These are phyloP conservation scores for Porites divaricata DNA, from an alignment of 92 coral and sea anemone genomes.

Conservation along the genomic window DNA sequence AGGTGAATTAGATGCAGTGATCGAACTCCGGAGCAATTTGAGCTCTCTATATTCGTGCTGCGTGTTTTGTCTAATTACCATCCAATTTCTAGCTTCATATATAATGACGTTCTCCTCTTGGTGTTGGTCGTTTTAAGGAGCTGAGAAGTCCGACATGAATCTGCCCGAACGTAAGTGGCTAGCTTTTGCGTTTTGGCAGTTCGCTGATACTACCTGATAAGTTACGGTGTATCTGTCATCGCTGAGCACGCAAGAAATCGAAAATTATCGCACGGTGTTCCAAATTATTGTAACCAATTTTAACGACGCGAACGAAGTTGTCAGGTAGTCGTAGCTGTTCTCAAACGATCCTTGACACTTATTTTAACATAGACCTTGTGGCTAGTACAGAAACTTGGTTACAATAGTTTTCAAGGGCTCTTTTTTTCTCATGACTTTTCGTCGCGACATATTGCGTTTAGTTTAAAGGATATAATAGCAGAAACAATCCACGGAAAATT, in stretches of 20 bases:
- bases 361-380: neutral
- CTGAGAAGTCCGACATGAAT: slow-evolving; percentile 5
- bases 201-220: neutral
- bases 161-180: slow-evolving; percentile 19
- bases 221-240: slow-evolving; percentile 11
- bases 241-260: neutral
- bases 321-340: neutral
- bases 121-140: neutral
- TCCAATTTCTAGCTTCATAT: neutral
- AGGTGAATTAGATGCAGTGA: slow-evolving; percentile 63
- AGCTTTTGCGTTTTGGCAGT: neutral
- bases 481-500: neutral
- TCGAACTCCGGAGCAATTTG: slow-evolving; percentile 26
- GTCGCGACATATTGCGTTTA: neutral
- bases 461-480: neutral
- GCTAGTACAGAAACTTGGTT: neutral
- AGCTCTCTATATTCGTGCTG: slow-evolving; percentile 24
- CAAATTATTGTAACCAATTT: neutral
- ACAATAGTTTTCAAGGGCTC: neutral
- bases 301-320: neutral
- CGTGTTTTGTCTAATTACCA: slow-evolving; percentile 1
- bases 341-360: neutral
- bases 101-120: neutral
- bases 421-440: neutral
- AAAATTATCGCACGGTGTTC: slow-evolving; percentile 14